Evolutionary conservation across 2,888 invertebrate genomes (phyloP).

Genomic region (Prosopocoilus inquinatus): DNA sequence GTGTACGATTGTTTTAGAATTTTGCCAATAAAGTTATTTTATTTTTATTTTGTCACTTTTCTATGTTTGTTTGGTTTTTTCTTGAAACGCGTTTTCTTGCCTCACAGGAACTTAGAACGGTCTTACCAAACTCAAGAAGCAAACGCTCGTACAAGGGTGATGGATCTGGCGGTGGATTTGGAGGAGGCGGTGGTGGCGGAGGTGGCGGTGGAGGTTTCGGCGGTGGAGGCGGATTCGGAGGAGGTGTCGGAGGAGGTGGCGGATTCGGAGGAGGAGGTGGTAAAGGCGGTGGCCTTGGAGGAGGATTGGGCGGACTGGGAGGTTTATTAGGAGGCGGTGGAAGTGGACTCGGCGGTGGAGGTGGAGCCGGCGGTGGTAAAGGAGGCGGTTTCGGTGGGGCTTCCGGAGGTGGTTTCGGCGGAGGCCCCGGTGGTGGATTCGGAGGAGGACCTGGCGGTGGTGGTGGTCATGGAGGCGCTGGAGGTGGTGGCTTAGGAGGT

Average conservation of each 20-base stretch:
- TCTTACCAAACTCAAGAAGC: not conserved
- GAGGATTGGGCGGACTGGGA: slow-evolving; percentile 20
- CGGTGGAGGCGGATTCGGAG: slow-evolving; percentile 40
- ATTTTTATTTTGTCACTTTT: too few relatives aligned
- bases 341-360: slow-evolving; percentile 8
- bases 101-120: too few relatives aligned
- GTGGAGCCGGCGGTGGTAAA: slow-evolving; percentile 8
- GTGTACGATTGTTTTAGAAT: too few relatives aligned
- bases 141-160: slow-evolving; percentile 8
- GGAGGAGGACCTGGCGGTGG: slow-evolving; percentile 10
- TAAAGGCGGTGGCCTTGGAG: slow-evolving; percentile 5
- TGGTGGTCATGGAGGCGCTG: slow-evolving; percentile 5
- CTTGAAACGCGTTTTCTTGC: too few relatives aligned
- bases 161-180: slow-evolving; percentile 11
- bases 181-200: slow-evolving; percentile 23
- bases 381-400: slow-evolving; percentile 7
- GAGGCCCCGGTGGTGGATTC: slow-evolving; percentile 2
- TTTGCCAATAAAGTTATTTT: too few relatives aligned
- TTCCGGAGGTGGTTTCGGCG: slow-evolving; percentile 5
- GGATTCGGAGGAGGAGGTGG: slow-evolving; percentile 22
- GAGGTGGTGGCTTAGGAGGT: slow-evolving; percentile 4
- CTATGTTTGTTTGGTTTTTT: too few relatives aligned
- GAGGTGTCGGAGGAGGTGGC: slow-evolving; percentile 31
- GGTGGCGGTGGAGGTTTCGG: slow-evolving; percentile 27
- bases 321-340: slow-evolving; percentile 15